Conservation (phyloP, 1,140 invertebrate genomes). For the Nasonia vitripennis region DNA sequence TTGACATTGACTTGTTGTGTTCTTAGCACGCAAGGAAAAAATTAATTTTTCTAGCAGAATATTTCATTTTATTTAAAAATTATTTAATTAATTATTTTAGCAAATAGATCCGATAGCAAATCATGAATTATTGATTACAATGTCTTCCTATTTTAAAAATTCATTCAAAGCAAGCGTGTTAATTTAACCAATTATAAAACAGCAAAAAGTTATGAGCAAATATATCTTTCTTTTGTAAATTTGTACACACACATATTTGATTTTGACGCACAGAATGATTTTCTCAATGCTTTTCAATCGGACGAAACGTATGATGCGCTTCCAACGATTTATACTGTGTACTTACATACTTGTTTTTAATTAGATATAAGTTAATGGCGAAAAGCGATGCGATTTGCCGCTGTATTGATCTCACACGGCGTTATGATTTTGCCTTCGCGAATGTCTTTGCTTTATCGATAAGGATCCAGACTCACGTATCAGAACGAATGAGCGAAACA, state of each 20-base stretch:
- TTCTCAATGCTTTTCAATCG: neutral
- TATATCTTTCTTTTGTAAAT: neutral
- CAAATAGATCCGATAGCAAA: neutral
- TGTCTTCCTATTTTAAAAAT: neutral
- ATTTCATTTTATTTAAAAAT: neutral
- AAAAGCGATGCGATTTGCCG: constrained; percentile 40
- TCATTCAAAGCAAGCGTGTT: neutral
- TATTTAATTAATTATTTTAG: neutral
- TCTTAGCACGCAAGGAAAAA: neutral
- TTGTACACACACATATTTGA: neutral
- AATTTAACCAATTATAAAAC: neutral
- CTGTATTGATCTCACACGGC: constrained; percentile 49
- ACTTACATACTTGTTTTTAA: constrained; percentile 64
- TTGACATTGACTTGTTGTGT: neutral
- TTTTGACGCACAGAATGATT: constrained; percentile 21
- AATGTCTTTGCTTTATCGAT: constrained; percentile 33
- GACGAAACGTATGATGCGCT: constrained; percentile 43
- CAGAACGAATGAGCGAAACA: constrained; percentile 27
- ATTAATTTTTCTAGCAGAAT: neutral
- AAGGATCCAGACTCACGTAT: neutral
- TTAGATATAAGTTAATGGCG: constrained; percentile 62
- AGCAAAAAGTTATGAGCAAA: neutral
- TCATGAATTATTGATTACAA: neutral
- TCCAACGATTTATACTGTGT: constrained; percentile 58
- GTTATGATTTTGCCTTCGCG: constrained; percentile 14